Percentiles rank a stretch among this genome's conserved stretches.
Evolutionary conservation across 2,888 invertebrate genomes (phyloP).

Genomic region (Pedicia rivosa): DNA sequence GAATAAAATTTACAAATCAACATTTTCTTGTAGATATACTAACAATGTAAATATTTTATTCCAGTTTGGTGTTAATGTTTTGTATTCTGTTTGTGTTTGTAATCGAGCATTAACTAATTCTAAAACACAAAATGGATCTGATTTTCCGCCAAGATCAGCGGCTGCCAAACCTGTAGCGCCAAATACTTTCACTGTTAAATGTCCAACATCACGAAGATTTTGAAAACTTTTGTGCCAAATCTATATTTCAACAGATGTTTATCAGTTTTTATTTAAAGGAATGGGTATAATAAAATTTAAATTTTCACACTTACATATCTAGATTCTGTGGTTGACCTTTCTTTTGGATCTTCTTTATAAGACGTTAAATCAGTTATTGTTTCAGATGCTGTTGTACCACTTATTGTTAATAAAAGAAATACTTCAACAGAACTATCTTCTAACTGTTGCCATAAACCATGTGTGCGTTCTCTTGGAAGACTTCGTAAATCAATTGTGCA

Average conservation of each 20-base stretch:
- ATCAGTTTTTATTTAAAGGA: too few species aligned
- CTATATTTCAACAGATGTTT: too few species aligned
- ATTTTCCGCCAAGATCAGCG: conserved; percentile 93
- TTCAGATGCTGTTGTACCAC: conserved; percentile 85
- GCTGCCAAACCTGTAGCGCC: conserved; percentile 75
- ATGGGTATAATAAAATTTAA: too few species aligned
- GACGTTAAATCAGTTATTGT: conserved; percentile 82
- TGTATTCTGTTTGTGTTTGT: conserved; percentile 98
- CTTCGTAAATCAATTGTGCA: conserved; percentile 70
- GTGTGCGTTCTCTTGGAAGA: conserved; percentile 80
- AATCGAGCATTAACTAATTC: conserved; percentile 88
- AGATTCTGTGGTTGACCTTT: conserved; percentile 41
- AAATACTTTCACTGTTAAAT: conserved; percentile 86
- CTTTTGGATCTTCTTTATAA: conserved; percentile 64
- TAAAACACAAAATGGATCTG: conserved; percentile 95
- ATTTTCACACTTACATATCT: conserved; percentile 17
- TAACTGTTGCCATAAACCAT: conserved; percentile 73
- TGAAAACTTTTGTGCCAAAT: conserved; percentile 49
- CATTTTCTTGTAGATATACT: conserved; percentile 28
- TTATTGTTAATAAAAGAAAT: conserved; percentile 81
- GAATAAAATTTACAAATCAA: not conserved
- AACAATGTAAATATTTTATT: conserved; percentile 97
- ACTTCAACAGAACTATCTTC: conserved; percentile 79
- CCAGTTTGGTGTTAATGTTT: conserved; percentile 92
- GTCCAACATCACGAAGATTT: conserved; percentile 75